phyloP scores from a whole-genome alignment of 2,797 vertebrate genomes.

The Bradypodion pumilum region DNA sequence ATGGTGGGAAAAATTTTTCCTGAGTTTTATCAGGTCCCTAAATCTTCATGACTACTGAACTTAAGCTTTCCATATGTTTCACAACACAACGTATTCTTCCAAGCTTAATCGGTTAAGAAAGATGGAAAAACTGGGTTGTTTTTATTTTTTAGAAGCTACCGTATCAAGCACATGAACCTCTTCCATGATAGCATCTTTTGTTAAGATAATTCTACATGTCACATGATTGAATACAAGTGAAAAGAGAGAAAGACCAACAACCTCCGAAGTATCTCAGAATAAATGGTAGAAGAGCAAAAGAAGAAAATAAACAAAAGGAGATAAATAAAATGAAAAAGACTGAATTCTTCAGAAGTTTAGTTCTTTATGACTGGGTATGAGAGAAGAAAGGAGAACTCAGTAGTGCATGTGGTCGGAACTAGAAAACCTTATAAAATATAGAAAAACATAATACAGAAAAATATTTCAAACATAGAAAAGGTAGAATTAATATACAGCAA shows the following conservation, averaged over 20 bases:
- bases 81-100: not conserved
- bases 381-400: not conserved
- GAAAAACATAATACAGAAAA: not conserved
- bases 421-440: not conserved
- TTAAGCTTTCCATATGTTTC: slow-evolving; percentile 11
- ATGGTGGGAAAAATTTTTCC: slow-evolving; percentile 14
- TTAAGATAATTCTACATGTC: not conserved
- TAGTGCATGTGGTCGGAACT: not conserved
- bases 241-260: not conserved
- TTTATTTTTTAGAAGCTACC: slow-evolving; percentile 6
- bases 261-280: not conserved
- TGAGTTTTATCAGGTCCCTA: slow-evolving; percentile 15
- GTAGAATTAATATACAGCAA: too few relatives aligned
- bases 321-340: not conserved
- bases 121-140: slow-evolving; percentile 7
- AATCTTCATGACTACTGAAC: slow-evolving; percentile 28
- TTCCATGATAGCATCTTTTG: not conserved
- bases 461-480: too few relatives aligned
- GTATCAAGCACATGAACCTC: not conserved
- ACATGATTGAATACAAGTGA: not conserved
- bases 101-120: slow-evolving; percentile 24
- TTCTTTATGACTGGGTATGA: not conserved
- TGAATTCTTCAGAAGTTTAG: not conserved
- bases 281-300: not conserved
- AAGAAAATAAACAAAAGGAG: not conserved